A percentile compares a stretch with the other conserved stretches of the same genome.
Conservation (phyloP, 2,113 vertebrate genomes). For the Alosa alosa region DNA sequence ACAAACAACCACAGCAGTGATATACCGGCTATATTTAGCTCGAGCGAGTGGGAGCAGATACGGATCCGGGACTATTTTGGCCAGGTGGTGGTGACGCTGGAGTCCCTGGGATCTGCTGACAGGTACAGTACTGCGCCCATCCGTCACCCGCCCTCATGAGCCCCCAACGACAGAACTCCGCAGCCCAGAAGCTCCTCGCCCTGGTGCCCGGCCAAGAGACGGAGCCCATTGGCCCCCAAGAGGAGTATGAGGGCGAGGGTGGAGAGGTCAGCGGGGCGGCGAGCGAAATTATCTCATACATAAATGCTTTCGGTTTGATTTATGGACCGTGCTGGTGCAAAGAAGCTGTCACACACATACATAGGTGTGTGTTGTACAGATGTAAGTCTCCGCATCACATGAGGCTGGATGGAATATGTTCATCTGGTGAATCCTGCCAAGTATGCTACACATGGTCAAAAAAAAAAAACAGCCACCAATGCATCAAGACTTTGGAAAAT, state of each 20-base stretch:
- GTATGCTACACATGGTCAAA: background rate
- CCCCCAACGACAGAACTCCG: conserved; percentile 39
- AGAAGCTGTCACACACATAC: background rate
- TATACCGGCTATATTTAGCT: conserved; percentile 59
- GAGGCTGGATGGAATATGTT: background rate
- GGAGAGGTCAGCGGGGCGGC: background rate
- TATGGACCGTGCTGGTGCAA: background rate
- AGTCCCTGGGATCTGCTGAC: conserved; percentile 66
- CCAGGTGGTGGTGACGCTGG: conserved; percentile 58
- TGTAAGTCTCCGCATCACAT: background rate
- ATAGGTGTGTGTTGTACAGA: background rate
- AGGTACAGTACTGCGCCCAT: conserved; percentile 64
- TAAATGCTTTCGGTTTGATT: background rate
- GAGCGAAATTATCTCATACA: background rate
- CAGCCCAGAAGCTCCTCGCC: background rate
- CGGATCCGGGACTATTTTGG: conserved; percentile 69
- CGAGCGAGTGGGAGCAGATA: conserved; percentile 46
- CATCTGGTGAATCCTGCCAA: background rate
- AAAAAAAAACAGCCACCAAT: background rate
- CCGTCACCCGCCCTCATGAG: conserved; percentile 51
- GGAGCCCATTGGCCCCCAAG: background rate
- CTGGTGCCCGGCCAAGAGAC: too few relatives aligned
- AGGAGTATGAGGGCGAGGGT: background rate
- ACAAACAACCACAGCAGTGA: conserved; percentile 55
- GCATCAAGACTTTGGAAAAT: background rate